Percentiles rank a stretch among this genome's conserved stretches.
phyloP scores from a whole-genome alignment of 2,113 vertebrate genomes.

The Rhinopomastus cyanomelas region DNA sequence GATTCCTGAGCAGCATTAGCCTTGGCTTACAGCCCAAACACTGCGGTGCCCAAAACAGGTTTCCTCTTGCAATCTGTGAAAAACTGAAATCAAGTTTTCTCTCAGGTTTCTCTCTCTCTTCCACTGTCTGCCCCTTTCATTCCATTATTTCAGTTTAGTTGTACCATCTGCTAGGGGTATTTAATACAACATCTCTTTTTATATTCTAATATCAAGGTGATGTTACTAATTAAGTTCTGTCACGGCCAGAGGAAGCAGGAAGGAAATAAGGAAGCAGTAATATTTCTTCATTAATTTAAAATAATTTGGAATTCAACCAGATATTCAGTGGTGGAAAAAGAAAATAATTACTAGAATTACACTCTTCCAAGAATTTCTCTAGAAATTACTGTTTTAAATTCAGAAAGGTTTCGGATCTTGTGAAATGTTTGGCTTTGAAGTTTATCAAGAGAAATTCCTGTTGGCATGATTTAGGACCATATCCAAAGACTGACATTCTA shows the following conservation, averaged over 20 bases:
- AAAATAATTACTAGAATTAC: not conserved
- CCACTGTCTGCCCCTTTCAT: not conserved
- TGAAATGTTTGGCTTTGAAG: not conserved
- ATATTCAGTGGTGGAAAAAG: not conserved
- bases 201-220: slow-evolving; percentile 3
- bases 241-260: not conserved
- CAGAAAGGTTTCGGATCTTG: not conserved
- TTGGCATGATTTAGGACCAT: not conserved
- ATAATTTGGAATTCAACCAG: not conserved
- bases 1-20: not conserved
- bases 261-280: not conserved
- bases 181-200: not conserved
- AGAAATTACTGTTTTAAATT: not conserved
- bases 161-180: not conserved
- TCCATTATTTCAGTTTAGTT: not conserved
- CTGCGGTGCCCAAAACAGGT: not conserved
- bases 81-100: not conserved
- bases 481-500: not conserved
- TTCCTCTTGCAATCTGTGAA: not conserved
- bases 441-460: not conserved
- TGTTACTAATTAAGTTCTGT: not conserved
- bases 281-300: not conserved
- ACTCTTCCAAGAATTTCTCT: not conserved
- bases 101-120: not conserved
- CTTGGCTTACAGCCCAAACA: not conserved